phyloP scores from a whole-genome alignment of 1,140 invertebrate genomes.

The Ceratina japonica region DNA sequence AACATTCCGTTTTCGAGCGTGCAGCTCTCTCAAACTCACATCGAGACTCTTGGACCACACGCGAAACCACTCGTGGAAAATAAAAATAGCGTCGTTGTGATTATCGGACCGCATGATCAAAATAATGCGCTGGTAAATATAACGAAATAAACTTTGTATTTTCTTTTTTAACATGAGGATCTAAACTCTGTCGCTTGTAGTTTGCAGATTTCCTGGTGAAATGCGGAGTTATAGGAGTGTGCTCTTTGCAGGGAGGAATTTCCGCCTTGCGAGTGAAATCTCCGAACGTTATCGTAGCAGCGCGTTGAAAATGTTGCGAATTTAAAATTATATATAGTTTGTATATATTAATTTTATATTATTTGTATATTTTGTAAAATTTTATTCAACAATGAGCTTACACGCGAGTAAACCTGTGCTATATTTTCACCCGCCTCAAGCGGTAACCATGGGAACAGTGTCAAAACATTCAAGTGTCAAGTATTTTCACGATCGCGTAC shows the following conservation, averaged over 20 bases:
- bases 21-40: conserved; percentile 83
- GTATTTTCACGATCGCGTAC: neutral
- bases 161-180: neutral
- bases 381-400: conserved; percentile 1
- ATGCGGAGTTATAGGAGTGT: conserved; percentile 84
- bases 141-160: neutral
- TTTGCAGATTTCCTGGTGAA: conserved; percentile 87
- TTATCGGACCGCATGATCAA: conserved; percentile 88
- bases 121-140: conserved; percentile 85
- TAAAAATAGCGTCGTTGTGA: conserved; percentile 86
- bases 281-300: conserved; percentile 81
- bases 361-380: conserved; percentile 25
- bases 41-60: conserved; percentile 83
- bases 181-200: conserved; percentile 75
- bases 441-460: conserved; percentile 34
- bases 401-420: neutral
- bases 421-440: neutral
- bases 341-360: conserved; percentile 23
- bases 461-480: conserved; percentile 53
- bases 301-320: conserved; percentile 40
- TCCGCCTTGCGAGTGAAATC: conserved; percentile 83
- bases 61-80: conserved; percentile 81
- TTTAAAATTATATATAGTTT: conserved; percentile 30
- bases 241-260: conserved; percentile 87
- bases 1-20: conserved; percentile 92